phyloP scores from a whole-genome alignment of 1,140 invertebrate genomes.

The Plectus sambesii region DNA sequence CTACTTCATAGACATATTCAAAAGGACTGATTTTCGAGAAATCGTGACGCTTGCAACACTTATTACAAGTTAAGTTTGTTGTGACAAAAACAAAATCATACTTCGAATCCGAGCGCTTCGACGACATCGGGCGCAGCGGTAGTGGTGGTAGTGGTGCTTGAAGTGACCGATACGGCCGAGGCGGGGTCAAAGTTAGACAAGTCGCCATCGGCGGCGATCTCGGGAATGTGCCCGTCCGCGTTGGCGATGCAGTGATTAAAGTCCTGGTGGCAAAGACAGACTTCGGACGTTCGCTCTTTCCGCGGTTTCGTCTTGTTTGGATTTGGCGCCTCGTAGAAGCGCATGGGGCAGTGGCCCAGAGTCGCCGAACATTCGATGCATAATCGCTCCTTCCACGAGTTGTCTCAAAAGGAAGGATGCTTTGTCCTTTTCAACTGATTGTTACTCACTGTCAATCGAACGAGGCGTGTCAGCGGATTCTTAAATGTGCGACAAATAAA shows the following conservation, averaged over 20 bases:
- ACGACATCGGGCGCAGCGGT: constrained; percentile 35
- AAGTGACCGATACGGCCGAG: not conserved
- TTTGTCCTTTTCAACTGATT: too few species aligned
- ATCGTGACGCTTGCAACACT: too few species aligned
- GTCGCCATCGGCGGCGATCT: constrained; percentile 35
- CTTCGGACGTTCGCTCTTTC: constrained; percentile 18
- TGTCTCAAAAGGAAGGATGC: constrained; percentile 28
- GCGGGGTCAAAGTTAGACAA: constrained; percentile 22
- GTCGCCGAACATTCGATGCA: constrained; percentile 36
- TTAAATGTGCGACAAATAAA: too few species aligned
- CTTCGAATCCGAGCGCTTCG: constrained; percentile 42
- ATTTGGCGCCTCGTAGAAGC: constrained; percentile 32
- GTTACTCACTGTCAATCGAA: too few species aligned
- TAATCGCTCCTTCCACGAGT: constrained; percentile 41
- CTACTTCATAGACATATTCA: too few species aligned
- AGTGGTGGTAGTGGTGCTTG: constrained; percentile 36
- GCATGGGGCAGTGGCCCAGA: constrained; percentile 42
- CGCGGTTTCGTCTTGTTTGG: constrained; percentile 16
- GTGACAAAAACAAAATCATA: too few species aligned
- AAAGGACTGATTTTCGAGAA: too few species aligned
- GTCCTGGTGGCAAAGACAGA: constrained; percentile 36
- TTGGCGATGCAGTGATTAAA: constrained; percentile 43
- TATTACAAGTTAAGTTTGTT: too few species aligned
- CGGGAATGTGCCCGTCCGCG: constrained; percentile 39
- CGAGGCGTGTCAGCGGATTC: too few species aligned